Conservation (phyloP, 2,888 invertebrate species). For the Megalurothrips usitatus region DNA sequence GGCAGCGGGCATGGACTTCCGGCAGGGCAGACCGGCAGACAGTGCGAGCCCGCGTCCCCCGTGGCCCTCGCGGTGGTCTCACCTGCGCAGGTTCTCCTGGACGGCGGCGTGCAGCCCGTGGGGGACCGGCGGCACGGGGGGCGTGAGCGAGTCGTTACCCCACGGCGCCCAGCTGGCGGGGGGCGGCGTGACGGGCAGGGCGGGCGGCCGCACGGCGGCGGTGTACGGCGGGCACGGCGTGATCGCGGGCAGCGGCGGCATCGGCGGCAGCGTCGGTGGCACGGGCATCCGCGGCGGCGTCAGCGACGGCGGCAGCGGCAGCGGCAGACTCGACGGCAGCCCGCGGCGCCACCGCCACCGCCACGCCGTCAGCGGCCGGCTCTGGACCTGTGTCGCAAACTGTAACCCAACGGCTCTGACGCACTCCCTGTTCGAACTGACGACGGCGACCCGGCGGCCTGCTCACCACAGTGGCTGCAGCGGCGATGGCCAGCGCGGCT, state of each 20-base stretch:
- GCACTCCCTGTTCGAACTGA: too few relatives aligned
- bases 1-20: too few relatives aligned
- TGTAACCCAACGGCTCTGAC: too few relatives aligned
- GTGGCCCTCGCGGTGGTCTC: background rate
- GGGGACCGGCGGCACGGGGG: background rate
- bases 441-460: too few relatives aligned
- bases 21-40: too few relatives aligned
- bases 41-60: too few relatives aligned
- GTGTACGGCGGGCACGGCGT: constrained; percentile 13
- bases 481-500: too few relatives aligned
- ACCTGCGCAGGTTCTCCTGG: constrained; percentile 9
- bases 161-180: background rate
- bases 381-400: too few relatives aligned
- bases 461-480: too few relatives aligned
- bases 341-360: background rate
- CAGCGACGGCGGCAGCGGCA: constrained; percentile 6
- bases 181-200: constrained; percentile 7
- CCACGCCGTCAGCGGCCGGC: background rate
- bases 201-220: background rate
- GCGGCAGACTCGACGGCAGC: background rate
- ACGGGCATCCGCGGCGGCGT: background rate
- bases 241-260: background rate
- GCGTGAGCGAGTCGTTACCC: background rate
- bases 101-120: background rate
- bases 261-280: background rate